Base-by-base conservation (phyloP, 2,113 vertebrate genomes). In the Entosphenus tridentatus region DNA sequence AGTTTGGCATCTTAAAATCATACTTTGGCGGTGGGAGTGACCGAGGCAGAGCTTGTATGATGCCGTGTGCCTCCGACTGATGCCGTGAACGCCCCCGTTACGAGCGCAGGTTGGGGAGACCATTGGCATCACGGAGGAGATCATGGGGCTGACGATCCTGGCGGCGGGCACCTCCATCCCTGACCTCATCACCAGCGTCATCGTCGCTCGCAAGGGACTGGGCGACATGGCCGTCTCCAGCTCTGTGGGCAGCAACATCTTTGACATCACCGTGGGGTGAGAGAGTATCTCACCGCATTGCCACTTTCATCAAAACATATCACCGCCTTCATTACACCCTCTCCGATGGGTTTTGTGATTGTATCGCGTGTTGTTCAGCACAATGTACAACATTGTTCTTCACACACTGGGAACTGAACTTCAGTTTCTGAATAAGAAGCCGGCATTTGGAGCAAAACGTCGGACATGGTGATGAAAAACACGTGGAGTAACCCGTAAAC, bases 191-290 rank as follows among this genome's bases (percentile, higher is more conserved):
- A 95, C 89, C 77, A 95, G 89, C 74, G 89, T 95, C 71, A 95
- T 95, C 58, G 89, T 95, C 72, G 89, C 89, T 76, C 84, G 89
- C 73, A 95, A 91, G 75, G 89, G 89, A n/a, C 81, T 95, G 14
- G 89, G 89, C 1, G 89, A 95, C 68, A 95, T 95, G 89, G 89
- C 89, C 3, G 88, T 95, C 65, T 95, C 89, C 77, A 95, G 89
- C 78, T 95, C 89, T 56, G 89, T 95, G 56, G 89, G 89, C 77
- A 93, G 88, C 76, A 95, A 95, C 78, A 95, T 95, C 77, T 95
- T 95, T 77, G 89, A 95, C 81, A 95, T 95, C 74, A 95, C 89
- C 8, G 86, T 95, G 56, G 89, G 89, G 89, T 95, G 79, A 82
- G 82, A 83, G 71, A 56, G 17, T 4, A 39, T 39, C 39, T 7